Evolutionary conservation across 2,888 invertebrate species (phyloP), one percentile per base, ranked within the genome.

Genomic region (Polietes domitor): DNA sequence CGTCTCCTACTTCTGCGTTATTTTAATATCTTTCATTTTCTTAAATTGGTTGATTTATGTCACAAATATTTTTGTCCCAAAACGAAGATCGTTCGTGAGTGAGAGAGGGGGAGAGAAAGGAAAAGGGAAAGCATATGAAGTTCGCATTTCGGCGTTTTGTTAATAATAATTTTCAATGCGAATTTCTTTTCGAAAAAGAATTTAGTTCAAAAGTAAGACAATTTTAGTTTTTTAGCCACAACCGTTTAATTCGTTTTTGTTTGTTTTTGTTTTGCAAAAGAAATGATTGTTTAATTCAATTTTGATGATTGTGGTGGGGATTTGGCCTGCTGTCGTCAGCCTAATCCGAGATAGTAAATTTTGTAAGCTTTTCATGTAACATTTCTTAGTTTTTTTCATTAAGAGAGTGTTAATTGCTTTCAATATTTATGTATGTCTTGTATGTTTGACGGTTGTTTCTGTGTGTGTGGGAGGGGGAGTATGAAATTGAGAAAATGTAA

Each of bases 31-130:
- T 43, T 70, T 71, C 71, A 24, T 37, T 43, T 73, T 55, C 55
- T 70, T 71, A 21, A 47, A 53, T 53, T 77, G 73, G 77, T 82
- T 68, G 78, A 53, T 47, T 72, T 55, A 71, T 70, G 37, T 37
- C 37, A 37, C 12, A 71, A 80, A 55, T 71, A 41, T 32, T 3
- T 55, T 24, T 71, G 12, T 28, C 3, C 0, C 74, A 80, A 85
- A 86, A 88, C 89, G 89, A 89, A 89, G 89, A 89, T 89, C 88
- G 87, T 86, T 82, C 43, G 1, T 7, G 6, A 37, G 55, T 24
- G 26, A 26, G 58, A 21, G 26, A 26, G 58, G 5, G 53, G 53
- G 7, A 2, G 21, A 53, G 2, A n/a, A 2, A 21, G 19, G 53
- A 4, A 53, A 2, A 21, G n/a, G 26, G 24, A 7, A 7, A 47